phyloP scores from a whole-genome alignment of 2,113 vertebrate genomes.

The Nesogale talazaci region DNA sequence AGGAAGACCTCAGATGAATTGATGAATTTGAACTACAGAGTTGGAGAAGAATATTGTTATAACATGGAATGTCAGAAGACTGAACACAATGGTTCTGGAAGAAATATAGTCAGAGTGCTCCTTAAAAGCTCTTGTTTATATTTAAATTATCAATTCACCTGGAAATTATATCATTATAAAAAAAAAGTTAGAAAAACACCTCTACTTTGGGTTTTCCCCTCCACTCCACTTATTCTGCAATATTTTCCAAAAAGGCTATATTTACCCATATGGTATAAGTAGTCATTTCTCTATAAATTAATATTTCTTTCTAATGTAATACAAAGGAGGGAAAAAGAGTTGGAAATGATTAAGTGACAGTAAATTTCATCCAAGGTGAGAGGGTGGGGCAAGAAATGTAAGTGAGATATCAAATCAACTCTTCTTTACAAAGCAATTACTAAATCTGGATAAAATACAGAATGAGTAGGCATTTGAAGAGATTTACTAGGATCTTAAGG shows the following conservation, averaged over 20 bases:
- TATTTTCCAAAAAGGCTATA: neutral
- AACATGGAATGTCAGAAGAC: neutral
- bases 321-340: neutral
- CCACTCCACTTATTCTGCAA: neutral
- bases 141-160: conserved; percentile 1
- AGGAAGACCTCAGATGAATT: neutral
- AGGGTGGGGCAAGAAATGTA: neutral
- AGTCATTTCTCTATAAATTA: conserved; percentile 31
- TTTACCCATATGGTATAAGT: neutral
- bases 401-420: neutral
- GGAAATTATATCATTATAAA: conserved; percentile 7
- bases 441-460: neutral
- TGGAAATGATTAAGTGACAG: neutral
- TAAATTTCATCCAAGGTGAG: neutral
- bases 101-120: neutral
- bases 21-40: neutral
- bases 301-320: neutral
- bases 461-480: neutral
- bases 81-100: neutral
- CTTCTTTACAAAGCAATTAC: neutral
- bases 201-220: neutral
- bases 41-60: neutral
- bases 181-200: neutral
- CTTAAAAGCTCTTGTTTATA: neutral
- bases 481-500: neutral